Conservation (phyloP, 2,888 invertebrate species). For the Himalopsyche japonica region DNA sequence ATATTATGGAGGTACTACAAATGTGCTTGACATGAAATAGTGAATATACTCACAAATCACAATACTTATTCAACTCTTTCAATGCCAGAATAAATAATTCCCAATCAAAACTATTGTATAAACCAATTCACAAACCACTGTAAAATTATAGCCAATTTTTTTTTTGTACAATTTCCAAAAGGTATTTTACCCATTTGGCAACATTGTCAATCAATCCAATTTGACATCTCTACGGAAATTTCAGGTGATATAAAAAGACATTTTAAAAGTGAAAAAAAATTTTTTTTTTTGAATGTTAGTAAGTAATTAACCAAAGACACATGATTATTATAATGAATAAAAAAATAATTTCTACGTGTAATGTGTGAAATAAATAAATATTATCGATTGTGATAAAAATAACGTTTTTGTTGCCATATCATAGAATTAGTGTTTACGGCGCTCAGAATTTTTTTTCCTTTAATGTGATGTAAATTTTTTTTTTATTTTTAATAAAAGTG, state of each 20-base stretch:
- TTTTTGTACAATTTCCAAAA: too few relatives aligned
- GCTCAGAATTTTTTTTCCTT: conserved; percentile 1
- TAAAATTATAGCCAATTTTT: too few relatives aligned
- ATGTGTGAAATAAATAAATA: conserved; percentile 4
- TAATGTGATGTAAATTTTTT: neutral
- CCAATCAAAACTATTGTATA: too few relatives aligned
- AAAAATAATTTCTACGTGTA: neutral
- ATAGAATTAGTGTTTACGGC: conserved; percentile 13
- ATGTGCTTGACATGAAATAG: too few relatives aligned
- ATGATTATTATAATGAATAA: neutral
- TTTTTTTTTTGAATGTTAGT: neutral
- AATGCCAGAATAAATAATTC: too few relatives aligned
- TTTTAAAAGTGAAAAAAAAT: neutral
- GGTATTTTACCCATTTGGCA: too few relatives aligned
- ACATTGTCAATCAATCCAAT: neutral
- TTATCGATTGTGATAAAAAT: conserved; percentile 17
- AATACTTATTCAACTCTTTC: too few relatives aligned
- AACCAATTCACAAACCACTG: too few relatives aligned
- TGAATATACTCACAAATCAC: too few relatives aligned
- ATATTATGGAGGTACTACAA: too few relatives aligned
- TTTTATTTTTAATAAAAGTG: neutral
- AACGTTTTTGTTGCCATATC: conserved; percentile 30
- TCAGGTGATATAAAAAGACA: conserved; percentile 1
- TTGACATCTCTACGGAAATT: neutral
- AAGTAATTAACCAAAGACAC: conserved; percentile 19